Base-by-base conservation (phyloP, 2,888 invertebrate genomes). In the Drosophila testacea region DNA sequence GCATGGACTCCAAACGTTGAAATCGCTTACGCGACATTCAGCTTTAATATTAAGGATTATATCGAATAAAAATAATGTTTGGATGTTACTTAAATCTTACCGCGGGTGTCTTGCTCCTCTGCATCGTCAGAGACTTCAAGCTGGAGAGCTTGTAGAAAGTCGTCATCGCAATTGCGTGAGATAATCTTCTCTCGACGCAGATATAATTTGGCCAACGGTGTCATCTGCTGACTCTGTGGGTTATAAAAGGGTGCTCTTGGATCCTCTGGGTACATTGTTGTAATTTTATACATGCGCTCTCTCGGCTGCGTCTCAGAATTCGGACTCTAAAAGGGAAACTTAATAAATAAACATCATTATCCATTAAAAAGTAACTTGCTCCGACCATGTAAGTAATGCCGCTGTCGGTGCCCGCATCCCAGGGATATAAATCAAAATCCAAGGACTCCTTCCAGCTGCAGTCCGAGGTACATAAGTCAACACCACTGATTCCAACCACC, bases 341-440 rank as follows among this genome's bases (percentile, higher is more conserved):
- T 27, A 13, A 4, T 27, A 27, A 4, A 10, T 51, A 9, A 6
- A 9, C 6, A 5, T 6, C n/a, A 27, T 16, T 13, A 7, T n/a
- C 1, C 7, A 13, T n/a, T 11, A 2, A 11, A 28, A 6, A 1
- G 2, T 6, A 6, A 30, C 0, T 10, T 6, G 1, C n/a, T 11
- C 91, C 92, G 90, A 96, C 97, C 96, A 96, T 95, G 89, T 99
- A 99, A 0, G 97, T 96, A 61, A 98, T 95, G 11, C 99, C 99
- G 89, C 94, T 95, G 91, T 99, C 99, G 0, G 98, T 98, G 42
- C 99, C 99, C 1, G 98, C 98, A 93, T 99, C 99, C 93, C 97
- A 98, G 0, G 99, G 98, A 90, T 95, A 96, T 34, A 99, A 93
- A 93, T 98, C 97, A 44, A 99, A 94, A 41, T 95, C 95, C 85